Evolutionary conservation across 1,140 invertebrate species (phyloP).

Genomic region (Aporrectodea caliginosa): DNA sequence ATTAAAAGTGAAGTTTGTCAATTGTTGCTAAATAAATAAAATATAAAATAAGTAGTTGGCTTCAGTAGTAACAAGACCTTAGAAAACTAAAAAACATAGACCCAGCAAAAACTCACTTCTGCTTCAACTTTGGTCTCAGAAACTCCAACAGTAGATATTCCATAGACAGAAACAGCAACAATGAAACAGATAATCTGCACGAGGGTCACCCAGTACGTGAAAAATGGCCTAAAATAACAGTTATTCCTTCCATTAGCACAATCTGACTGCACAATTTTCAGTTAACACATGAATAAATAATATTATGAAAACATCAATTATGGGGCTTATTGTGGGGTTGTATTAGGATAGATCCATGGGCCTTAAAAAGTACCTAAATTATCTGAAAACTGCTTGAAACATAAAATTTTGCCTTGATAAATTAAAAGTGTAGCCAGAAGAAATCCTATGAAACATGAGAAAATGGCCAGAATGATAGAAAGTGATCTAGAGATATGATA

Average conservation of each 20-base stretch:
- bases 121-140: conserved; percentile 54
- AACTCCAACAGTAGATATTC: conserved; percentile 90
- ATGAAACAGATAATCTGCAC: conserved; percentile 90
- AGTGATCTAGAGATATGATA: too few species aligned
- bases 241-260: too few species aligned
- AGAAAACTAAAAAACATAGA: background rate
- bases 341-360: background rate
- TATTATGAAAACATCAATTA: background rate
- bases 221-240: conserved; percentile 12
- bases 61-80: background rate
- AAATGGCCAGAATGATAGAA: too few species aligned
- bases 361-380: background rate
- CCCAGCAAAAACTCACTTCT: conserved; percentile 24
- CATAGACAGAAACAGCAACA: conserved; percentile 86
- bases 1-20: background rate
- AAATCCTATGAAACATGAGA: too few species aligned
- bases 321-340: background rate
- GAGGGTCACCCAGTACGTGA: conserved; percentile 81
- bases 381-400: too few species aligned
- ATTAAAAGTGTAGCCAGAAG: too few species aligned
- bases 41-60: background rate
- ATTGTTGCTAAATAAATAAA: background rate
- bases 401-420: too few species aligned
- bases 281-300: background rate
- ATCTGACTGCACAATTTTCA: background rate